A percentile compares a stretch with the other conserved stretches of the same genome.
Conservation (phyloP, 1,140 invertebrate species). For the Drosophila elegans region DNA sequence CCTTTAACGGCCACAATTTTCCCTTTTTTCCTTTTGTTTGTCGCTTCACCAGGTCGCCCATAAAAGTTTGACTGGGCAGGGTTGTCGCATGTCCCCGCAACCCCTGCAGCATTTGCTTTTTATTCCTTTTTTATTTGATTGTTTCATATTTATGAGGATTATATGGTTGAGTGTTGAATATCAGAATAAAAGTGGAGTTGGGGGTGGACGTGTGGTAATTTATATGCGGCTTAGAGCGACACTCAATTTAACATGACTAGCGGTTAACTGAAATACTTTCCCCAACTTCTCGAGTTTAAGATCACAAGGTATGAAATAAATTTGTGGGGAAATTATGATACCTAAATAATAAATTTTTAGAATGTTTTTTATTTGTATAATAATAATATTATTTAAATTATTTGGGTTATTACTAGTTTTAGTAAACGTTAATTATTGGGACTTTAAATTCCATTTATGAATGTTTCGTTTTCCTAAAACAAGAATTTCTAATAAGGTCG, state of each 20-base stretch:
- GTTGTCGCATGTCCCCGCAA: conserved; percentile 23
- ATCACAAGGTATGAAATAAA: background rate
- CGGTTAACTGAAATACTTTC: conserved; percentile 53
- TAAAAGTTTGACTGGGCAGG: conserved; percentile 51
- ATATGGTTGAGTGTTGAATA: conserved; percentile 63
- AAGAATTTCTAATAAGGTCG: no score
- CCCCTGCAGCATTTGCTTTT: conserved; percentile 29
- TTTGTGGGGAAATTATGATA: no score
- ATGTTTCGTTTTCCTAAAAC: no score
- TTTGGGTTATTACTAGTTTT: no score
- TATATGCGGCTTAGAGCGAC: conserved; percentile 59
- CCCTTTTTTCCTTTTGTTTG: conserved; percentile 47
- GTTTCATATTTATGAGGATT: conserved; percentile 82
- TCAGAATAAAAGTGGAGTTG: conserved; percentile 26
- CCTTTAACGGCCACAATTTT: conserved; percentile 56
- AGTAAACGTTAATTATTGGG: no score
- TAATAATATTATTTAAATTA: no score
- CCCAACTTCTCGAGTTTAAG: background rate
- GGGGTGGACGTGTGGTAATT: conserved; percentile 63
- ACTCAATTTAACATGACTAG: conserved; percentile 25
- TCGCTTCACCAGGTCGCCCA: conserved; percentile 22
- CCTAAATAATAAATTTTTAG: no score
- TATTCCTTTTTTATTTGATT: conserved; percentile 77
- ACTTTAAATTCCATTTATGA: no score
- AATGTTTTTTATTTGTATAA: no score